Conservation (phyloP, 2,888 invertebrate species). For the Cryptus viduatorius region DNA sequence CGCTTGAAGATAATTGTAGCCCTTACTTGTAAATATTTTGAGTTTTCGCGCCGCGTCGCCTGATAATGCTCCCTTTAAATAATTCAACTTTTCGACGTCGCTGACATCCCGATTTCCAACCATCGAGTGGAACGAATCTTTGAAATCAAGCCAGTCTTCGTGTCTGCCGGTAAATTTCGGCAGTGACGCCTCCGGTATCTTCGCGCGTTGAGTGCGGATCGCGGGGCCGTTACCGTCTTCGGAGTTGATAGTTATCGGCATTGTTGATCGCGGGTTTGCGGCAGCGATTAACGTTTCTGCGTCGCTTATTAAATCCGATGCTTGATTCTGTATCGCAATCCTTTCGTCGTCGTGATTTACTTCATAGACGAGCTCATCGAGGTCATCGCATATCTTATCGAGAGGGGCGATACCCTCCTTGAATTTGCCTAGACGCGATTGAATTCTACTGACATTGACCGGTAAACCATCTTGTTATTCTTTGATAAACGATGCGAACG, state of each 20-base stretch:
- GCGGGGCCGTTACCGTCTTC: neutral
- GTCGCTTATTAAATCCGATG: neutral
- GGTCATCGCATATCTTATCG: neutral
- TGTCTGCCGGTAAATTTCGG: conserved; percentile 63
- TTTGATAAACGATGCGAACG: neutral
- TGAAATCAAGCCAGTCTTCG: conserved; percentile 48
- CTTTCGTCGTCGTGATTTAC: conserved; percentile 19
- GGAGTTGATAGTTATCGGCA: neutral
- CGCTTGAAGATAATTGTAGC: conserved; percentile 49
- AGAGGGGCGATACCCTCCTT: neutral
- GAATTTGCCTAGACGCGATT: neutral
- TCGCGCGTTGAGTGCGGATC: too few relatives aligned
- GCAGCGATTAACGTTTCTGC: neutral
- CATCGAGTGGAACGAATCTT: conserved; percentile 46
- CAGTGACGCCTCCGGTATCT: conserved; percentile 29
- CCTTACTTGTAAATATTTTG: conserved; percentile 14
- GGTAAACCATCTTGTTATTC: neutral
- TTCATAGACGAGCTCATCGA: conserved; percentile 9
- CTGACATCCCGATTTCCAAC: conserved; percentile 49
- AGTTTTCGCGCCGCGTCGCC: conserved; percentile 43
- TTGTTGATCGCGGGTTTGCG: neutral
- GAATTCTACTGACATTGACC: neutral
- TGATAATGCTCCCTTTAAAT: conserved; percentile 30
- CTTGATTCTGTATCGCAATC: neutral
- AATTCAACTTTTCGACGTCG: conserved; percentile 54